These are phyloP conservation scores for Pempheris klunzingeri DNA, from an alignment of 2,797 vertebrate species.

Conservation along the genomic window DNA sequence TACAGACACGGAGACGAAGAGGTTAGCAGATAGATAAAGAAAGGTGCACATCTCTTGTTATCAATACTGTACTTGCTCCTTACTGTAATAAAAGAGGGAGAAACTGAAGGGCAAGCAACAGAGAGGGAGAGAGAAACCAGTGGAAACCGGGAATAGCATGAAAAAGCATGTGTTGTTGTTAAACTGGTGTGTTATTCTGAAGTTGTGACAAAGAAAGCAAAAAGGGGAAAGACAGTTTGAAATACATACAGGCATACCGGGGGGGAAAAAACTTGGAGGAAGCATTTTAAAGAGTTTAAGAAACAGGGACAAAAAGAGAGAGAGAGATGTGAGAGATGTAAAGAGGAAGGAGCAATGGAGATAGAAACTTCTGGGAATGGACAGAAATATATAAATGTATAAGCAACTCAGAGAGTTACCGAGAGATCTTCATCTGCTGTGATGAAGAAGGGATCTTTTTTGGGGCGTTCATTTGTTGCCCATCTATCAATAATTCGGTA, in stretches of 20 bases:
- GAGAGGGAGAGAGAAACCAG: constrained; percentile 5
- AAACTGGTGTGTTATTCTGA: constrained; percentile 16
- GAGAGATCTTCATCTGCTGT: constrained; percentile 1
- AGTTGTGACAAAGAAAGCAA: background rate
- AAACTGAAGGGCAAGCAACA: constrained; percentile 22
- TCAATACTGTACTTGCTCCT: constrained; percentile 37
- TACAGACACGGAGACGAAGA: constrained; percentile 46
- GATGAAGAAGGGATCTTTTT: constrained; percentile 3
- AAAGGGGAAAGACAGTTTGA: too few species aligned
- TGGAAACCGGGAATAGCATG: constrained; percentile 4
- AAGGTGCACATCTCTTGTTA: constrained; percentile 51
- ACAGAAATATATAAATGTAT: constrained; percentile 17
- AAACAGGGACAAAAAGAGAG: background rate
- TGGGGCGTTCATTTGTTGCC: constrained; percentile 33
- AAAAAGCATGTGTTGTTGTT: background rate
- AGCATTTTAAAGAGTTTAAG: constrained; percentile 3
- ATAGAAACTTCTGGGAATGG: constrained; percentile 6
- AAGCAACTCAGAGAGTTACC: background rate
- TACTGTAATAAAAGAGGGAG: constrained; percentile 19
- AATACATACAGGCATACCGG: constrained; percentile 10
- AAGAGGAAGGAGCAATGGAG: background rate
- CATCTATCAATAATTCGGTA: constrained; percentile 24
- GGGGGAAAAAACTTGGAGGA: constrained; percentile 25
- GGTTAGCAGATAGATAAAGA: constrained; percentile 44
- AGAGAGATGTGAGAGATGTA: background rate